Conservation (phyloP, 1,140 invertebrate genomes). For the Phymastichus coffea region DNA sequence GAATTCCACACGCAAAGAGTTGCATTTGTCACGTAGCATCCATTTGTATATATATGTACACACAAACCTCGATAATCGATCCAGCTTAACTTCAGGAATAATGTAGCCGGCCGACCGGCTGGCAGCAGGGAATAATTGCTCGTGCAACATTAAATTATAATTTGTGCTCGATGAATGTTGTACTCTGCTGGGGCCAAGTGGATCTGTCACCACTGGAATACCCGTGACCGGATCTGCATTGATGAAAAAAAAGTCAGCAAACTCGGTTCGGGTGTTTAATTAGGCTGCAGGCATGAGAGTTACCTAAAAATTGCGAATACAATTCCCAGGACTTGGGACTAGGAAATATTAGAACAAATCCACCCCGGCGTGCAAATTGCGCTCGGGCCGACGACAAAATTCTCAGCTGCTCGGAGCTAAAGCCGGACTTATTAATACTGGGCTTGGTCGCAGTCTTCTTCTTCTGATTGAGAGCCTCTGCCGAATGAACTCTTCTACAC, state of each 20-base stretch:
- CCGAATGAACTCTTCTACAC: slow-evolving; percentile 66
- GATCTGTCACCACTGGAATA: slow-evolving; percentile 66
- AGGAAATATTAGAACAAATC: slow-evolving; percentile 91
- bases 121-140: slow-evolving; percentile 72
- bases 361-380: slow-evolving; percentile 82
- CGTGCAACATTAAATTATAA: slow-evolving; percentile 79
- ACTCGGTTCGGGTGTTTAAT: no score
- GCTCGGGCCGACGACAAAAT: slow-evolving; percentile 75
- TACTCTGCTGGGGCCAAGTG: slow-evolving; percentile 60
- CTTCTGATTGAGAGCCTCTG: slow-evolving; percentile 60
- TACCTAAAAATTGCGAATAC: slow-evolving; percentile 73
- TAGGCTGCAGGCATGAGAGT: no score
- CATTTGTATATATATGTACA: no score
- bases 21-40: no score
- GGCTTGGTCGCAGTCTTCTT: slow-evolving; percentile 45
- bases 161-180: slow-evolving; percentile 65
- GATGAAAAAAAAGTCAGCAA: no score
- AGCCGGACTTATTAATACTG: slow-evolving; percentile 47
- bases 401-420: slow-evolving; percentile 78
- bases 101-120: slow-evolving; percentile 52
- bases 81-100: slow-evolving; percentile 52
- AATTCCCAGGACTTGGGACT: slow-evolving; percentile 82
- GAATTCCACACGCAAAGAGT: no score
- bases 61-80: slow-evolving; percentile 51
- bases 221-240: slow-evolving; percentile 69